Evolutionary conservation across 2,113 vertebrate genomes (phyloP), one percentile per base, ranked within the genome.

Genomic region (Lamprologus sp.): DNA sequence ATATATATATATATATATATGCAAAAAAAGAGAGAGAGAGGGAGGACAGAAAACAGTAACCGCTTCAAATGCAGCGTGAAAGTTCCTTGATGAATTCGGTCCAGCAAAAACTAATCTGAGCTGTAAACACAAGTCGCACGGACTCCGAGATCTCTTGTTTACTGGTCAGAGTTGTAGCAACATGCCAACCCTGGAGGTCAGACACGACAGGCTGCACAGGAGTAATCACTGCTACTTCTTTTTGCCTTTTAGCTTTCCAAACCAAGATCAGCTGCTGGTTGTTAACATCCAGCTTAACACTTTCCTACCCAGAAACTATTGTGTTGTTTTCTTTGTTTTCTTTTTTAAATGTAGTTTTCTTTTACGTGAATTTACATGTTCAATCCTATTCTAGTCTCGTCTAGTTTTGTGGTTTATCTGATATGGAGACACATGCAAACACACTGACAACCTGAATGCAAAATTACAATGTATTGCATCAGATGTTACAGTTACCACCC

Each of bases 101-200:
- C 83, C 45, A 77, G 73, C 54, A 40, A 63, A 47, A 86, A 75
- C 8, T 15, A 89, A 85, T 21, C 55, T 2, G 49, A 77, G 89
- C 77, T 81, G 85, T 81, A 83, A 87, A 86, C 77, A 85, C 54
- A 77, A 51, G 89, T 86, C 77, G 63, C 81, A 35, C 5, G 2
- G 70, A 79, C 63, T 73, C 53, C 1, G 79, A 77, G 73, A 65
- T 55, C 84, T 84, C 85, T 51, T 75, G 88, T 89, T 90, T 89
- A 35, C 58, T 14, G 88, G 83, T 81, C 85, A 60, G 81, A 26
- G 58, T 28, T 49, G 88, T 7, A 68, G 79, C 89, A 70, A 82
- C 83, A 4, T 2, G 56, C 37, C 37, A 33, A 83, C 83, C 42
- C 13, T 2, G 7, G 63, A 85, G 88, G 91, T 92, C 89, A 90